Evolutionary conservation across 2,113 vertebrate genomes (phyloP), one percentile per base, ranked within the genome.

Genomic region (Regulus satrapa): DNA sequence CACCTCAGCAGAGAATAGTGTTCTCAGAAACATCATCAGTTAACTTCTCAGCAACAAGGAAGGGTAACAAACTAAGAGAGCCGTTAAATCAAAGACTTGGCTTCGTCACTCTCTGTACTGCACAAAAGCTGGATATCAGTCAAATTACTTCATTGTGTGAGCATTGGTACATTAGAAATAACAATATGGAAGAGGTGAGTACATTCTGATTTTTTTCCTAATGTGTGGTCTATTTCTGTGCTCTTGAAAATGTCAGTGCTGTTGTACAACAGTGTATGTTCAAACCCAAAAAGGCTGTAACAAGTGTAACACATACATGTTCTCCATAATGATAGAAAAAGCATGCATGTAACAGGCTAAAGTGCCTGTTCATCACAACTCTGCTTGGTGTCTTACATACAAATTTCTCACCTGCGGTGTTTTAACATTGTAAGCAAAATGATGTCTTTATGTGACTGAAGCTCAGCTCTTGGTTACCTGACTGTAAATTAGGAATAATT

Each of bases 101-200:
- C 31, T 63, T 63, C 45, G 28, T 58, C 45, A 58, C 32, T 58
- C 19, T 51, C 18, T 69, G 38, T 75, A 15, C 32, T 82, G 12
- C 34, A 32, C 63, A 59, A 75, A 40, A 76, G 17, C 34, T 75
- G 63, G 9, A 16, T 71, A 34, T n/a, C 11, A 58, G 8, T 67
- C 38, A 34, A 75, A 67, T 79, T 45, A 40, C 13, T 77, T 0
- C 0, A 17, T n/a, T 3, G 1, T 75, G 4, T 40, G 23, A 61
- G 20, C 36, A 8, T 29, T 41, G 15, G 59, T 76, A 72, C 17
- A 38, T 61, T 45, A 26, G 38, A 86, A 56, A 55, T 45, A 54
- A 64, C 28, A 78, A 38, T 49, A 34, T 25, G 19, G 24, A 62
- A 68, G 19, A 66, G 85, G 32, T 59, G 82, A 69, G 17, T 80